phyloP scores from a whole-genome alignment of 2,888 invertebrate genomes.

The Nemapogon koenigi region DNA sequence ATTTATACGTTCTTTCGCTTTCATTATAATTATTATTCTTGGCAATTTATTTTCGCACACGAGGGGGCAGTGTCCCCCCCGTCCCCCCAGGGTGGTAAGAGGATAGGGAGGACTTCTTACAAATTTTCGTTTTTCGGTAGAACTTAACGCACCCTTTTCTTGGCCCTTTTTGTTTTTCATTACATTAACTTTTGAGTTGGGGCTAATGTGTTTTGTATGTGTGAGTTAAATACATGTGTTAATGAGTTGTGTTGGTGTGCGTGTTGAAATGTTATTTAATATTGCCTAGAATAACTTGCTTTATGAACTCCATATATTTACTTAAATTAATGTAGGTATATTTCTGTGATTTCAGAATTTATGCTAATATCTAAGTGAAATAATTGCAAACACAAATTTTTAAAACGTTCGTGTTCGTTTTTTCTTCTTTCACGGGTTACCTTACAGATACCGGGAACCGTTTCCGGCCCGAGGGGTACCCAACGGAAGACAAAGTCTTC shows the following conservation, averaged over 20 bases:
- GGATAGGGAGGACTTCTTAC: slow-evolving; percentile 51
- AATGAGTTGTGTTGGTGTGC: slow-evolving; percentile 28
- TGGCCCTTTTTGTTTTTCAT: slow-evolving; percentile 66
- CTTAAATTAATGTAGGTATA: too few relatives aligned
- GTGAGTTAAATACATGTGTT: slow-evolving; percentile 34
- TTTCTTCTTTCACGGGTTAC: too few relatives aligned
- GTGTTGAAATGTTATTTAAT: slow-evolving; percentile 1
- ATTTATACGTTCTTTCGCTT: slow-evolving; percentile 66
- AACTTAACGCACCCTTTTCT: slow-evolving; percentile 65
- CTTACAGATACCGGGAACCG: too few relatives aligned
- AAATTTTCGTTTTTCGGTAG: slow-evolving; percentile 64
- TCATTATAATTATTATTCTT: slow-evolving; percentile 67
- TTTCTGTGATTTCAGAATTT: too few relatives aligned
- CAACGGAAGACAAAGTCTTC: too few relatives aligned
- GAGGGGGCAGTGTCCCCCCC: slow-evolving; percentile 48
- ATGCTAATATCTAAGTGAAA: too few relatives aligned
- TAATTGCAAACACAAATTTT: too few relatives aligned
- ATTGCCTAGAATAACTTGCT: too few relatives aligned
- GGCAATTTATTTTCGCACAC: slow-evolving; percentile 67
- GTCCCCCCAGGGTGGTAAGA: slow-evolving; percentile 27
- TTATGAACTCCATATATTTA: too few relatives aligned
- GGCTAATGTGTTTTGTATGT: slow-evolving; percentile 54
- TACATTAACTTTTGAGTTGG: slow-evolving; percentile 63
- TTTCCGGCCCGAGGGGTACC: too few relatives aligned
- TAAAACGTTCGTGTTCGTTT: too few relatives aligned